Evolutionary conservation across 2,888 invertebrate genomes (phyloP), one percentile per base, ranked within the genome.

Genomic region (Cabera pusaria): DNA sequence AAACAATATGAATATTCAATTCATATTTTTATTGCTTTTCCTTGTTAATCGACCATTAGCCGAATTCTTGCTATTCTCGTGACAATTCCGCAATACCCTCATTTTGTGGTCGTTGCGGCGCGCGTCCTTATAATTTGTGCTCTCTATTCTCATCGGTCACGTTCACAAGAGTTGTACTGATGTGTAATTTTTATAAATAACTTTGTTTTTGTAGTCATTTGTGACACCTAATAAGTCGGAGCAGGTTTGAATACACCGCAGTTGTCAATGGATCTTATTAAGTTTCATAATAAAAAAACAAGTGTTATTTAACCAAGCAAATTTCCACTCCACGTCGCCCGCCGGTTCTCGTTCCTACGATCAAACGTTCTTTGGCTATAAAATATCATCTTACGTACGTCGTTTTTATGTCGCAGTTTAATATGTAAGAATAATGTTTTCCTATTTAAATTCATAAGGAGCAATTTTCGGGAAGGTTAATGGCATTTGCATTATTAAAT

Each of bases 201-300:
- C 33, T 26, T 35, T 31, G 28, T 35, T 36, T 35, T 33, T 36
- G 32, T 28, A 10, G 24, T 33, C 37, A 25, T 35, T 16, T 25
- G 22, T 48, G 48, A 48, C 44, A 48, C 38, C 32, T 44, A 36
- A 41, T 48, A 44, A 39, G 34, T 31, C 31, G 28, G 34, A 41
- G 56, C 59, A 50, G 59, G 59, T 56, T 59, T 62, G 59, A 53
- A 60, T 61, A 59, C 57, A 63, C 62, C 61, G 59, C 73, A 77
- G 68, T 70, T 75, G 73, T 73, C 66, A 61, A 69, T 72, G 60
- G 49, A 40, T 43, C 45, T 64, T 72, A 55, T 82, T 63, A 40
- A 52, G 64, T 82, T 80, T 63, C 81, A 65, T 39, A 39, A 57
- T 60, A 65, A 67, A 73, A 69, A 69, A 54, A 40, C 38, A 52